Conservation (phyloP, 2,888 invertebrate genomes). For the Auanema sp. region DNA sequence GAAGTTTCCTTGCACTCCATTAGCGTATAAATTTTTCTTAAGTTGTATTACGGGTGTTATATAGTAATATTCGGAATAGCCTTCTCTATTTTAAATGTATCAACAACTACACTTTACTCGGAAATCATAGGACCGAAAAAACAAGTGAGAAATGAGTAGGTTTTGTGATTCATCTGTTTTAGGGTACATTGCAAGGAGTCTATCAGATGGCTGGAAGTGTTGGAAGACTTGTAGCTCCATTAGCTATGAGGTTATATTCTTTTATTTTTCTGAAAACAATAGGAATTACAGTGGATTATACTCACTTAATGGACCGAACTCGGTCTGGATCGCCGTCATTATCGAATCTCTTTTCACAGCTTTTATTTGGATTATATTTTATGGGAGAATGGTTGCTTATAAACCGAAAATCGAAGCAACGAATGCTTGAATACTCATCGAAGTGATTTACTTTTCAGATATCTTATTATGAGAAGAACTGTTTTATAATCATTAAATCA, state of each 20-base stretch:
- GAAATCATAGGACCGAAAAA: constrained; percentile 9
- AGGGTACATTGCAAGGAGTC: constrained; percentile 8
- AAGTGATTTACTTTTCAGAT: too few relatives aligned
- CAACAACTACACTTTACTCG: constrained; percentile 1
- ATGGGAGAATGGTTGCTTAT: constrained; percentile 5
- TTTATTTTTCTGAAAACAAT: neutral
- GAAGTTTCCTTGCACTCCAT: neutral
- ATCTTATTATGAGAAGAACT: too few relatives aligned
- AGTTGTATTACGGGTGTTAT: neutral
- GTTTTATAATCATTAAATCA: too few relatives aligned
- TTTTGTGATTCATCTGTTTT: neutral
- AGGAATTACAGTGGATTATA: neutral
- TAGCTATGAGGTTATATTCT: neutral
- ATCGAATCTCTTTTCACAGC: neutral
- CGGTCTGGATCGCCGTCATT: constrained; percentile 3
- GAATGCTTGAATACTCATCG: neutral
- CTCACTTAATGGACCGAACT: neutral
- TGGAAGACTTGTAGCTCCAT: constrained; percentile 8
- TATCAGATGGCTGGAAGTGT: constrained; percentile 11
- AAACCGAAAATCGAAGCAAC: neutral
- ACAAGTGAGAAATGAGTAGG: constrained; percentile 1
- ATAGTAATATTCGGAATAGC: constrained; percentile 2
- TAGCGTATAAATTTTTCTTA: neutral
- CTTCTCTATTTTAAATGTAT: neutral
- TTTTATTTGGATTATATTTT: constrained; percentile 2